These are phyloP conservation scores for Poeciliopsis turneri DNA, from an alignment of 2,797 vertebrate species.

Conservation along the genomic window DNA sequence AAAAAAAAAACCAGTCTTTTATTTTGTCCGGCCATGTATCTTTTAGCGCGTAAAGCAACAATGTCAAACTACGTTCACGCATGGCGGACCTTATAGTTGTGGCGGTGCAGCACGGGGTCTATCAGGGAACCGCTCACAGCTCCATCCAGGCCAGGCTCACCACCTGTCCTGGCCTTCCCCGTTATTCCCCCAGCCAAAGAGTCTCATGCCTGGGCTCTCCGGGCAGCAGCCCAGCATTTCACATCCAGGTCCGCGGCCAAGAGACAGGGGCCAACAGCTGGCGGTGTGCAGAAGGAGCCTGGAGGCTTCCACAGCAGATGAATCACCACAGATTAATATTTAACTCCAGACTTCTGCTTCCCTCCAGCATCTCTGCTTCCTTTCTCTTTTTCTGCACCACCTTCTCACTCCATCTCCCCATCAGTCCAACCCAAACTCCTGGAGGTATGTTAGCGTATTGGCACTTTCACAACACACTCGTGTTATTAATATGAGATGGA, in stretches of 20 bases:
- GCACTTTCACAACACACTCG: constrained; percentile 50
- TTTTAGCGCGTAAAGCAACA: constrained; percentile 19
- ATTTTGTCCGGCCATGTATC: not conserved
- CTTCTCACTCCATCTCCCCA: constrained; percentile 58
- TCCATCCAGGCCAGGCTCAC: constrained; percentile 61
- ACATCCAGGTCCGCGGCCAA: constrained; percentile 71
- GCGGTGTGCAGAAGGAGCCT: constrained; percentile 78
- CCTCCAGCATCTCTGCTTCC: constrained; percentile 77
- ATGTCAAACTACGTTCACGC: constrained; percentile 55
- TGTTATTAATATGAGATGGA: constrained; percentile 70
- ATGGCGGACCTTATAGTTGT: constrained; percentile 34
- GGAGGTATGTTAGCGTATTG: constrained; percentile 65
- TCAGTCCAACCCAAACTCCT: constrained; percentile 61
- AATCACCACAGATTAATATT: constrained; percentile 86
- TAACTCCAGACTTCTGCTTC: constrained; percentile 82
- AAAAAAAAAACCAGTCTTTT: not conserved
- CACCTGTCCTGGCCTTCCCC: constrained; percentile 73
- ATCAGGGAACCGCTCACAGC: constrained; percentile 29
- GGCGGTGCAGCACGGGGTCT: constrained; percentile 59
- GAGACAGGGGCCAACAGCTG: constrained; percentile 82
- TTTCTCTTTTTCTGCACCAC: constrained; percentile 45
- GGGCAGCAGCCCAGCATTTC: constrained; percentile 77
- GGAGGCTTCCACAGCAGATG: constrained; percentile 81
- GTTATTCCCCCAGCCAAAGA: constrained; percentile 70
- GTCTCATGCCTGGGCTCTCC: constrained; percentile 78